Percentiles rank a stretch among this genome's conserved stretches.
phyloP scores from a whole-genome alignment of 2,113 vertebrate species.

The Amia ocellicauda region DNA sequence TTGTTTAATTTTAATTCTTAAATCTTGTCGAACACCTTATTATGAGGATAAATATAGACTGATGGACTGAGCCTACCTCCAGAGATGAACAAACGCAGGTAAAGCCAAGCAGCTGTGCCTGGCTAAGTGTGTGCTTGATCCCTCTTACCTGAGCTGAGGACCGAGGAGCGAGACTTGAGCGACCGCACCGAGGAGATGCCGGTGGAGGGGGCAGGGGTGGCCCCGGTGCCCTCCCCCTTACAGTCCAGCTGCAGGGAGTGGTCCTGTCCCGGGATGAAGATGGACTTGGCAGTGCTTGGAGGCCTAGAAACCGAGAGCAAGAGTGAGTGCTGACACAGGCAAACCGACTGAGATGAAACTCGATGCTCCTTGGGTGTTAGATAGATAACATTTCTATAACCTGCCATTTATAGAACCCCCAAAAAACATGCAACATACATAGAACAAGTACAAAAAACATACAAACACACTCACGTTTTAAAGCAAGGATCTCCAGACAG shows the following conservation, averaged over 20 bases:
- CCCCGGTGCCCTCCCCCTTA: conserved; percentile 85
- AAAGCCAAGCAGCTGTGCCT: too few relatives aligned
- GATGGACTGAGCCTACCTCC: too few relatives aligned
- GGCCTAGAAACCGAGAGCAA: conserved; percentile 59
- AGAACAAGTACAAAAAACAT: neutral
- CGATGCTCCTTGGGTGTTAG: neutral
- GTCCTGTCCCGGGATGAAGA: conserved; percentile 82
- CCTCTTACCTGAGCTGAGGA: conserved; percentile 77
- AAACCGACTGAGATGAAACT: too few relatives aligned
- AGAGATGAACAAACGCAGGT: too few relatives aligned
- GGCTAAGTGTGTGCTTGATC: neutral
- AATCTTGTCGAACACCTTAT: too few relatives aligned
- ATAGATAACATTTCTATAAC: too few relatives aligned
- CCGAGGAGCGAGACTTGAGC: conserved; percentile 73
- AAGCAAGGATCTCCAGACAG: conserved; percentile 97
- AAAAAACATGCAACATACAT: too few relatives aligned
- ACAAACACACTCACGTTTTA: conserved; percentile 83
- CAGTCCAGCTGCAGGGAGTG: conserved; percentile 91
- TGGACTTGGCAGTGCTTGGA: conserved; percentile 86
- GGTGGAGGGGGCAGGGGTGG: conserved; percentile 48
- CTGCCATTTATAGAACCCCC: too few relatives aligned
- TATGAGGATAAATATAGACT: too few relatives aligned
- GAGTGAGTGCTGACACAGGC: too few relatives aligned
- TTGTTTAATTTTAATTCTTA: too few relatives aligned
- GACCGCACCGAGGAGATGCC: conserved; percentile 60